Conservation (phyloP, 2,113 vertebrate genomes). For the Antechinus flavipes region DNA sequence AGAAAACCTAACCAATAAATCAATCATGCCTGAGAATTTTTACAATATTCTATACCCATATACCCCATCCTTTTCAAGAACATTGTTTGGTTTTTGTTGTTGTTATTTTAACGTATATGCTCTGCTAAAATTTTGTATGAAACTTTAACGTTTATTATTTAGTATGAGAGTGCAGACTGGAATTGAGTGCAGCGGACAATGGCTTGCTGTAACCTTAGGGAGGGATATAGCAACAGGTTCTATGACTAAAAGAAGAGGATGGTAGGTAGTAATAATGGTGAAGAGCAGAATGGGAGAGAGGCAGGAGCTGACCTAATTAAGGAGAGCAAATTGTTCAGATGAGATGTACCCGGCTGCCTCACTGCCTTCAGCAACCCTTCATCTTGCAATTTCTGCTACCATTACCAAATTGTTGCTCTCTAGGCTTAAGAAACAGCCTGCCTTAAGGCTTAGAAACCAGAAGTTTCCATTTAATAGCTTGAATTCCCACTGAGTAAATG, state of each 20-base stretch:
- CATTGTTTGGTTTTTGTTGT: not conserved
- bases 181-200: not conserved
- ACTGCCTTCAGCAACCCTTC: not conserved
- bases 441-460: conserved; percentile 33
- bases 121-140: not conserved
- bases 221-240: not conserved
- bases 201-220: not conserved
- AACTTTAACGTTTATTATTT: not conserved
- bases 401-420: not conserved
- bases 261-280: not conserved
- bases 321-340: not conserved
- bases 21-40: not conserved
- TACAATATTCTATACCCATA: not conserved
- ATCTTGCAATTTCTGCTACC: not conserved
- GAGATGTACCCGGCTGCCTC: not conserved
- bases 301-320: not conserved
- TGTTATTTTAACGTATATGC: not conserved
- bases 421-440: not conserved
- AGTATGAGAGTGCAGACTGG: not conserved
- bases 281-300: rapidly evolving
- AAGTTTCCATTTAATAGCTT: conserved; percentile 54
- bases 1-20: not conserved
- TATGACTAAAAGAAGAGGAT: not conserved
- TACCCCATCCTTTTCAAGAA: not conserved
- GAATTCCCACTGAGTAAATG: conserved; percentile 49